These are phyloP conservation scores for Microtus obscurus DNA, from an alignment of 2,797 vertebrate species.

Conservation along the genomic window DNA sequence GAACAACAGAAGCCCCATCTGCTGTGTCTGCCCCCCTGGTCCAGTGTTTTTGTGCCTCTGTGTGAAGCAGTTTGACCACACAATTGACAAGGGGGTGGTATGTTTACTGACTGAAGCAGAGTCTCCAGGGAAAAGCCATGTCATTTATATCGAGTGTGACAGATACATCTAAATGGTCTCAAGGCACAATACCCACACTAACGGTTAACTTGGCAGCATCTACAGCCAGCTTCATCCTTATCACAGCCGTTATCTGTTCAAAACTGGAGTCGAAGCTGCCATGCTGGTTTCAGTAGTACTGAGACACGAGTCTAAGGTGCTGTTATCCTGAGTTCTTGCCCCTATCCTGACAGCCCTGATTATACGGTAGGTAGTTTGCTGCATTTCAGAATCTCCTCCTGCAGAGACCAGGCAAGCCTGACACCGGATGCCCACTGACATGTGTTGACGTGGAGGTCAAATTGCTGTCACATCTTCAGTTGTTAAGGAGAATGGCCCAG, in stretches of 20 bases:
- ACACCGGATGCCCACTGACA: not conserved
- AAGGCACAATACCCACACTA: not conserved
- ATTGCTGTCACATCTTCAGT: not conserved
- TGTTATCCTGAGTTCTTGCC: not conserved
- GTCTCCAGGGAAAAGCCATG: not conserved
- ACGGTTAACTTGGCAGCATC: not conserved
- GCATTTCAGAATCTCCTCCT: not conserved
- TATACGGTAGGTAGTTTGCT: not conserved
- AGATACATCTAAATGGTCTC: slow-evolving; percentile 33
- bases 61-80: not conserved
- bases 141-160: not conserved
- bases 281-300: slow-evolving; percentile 15
- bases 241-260: slow-evolving; percentile 35
- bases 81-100: not conserved
- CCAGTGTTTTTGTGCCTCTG: not conserved
- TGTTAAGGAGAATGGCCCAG: not conserved
- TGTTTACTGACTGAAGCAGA: not conserved
- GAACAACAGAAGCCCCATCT: not conserved
- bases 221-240: not conserved
- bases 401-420: not conserved
- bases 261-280: not conserved
- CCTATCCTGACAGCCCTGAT: not conserved
- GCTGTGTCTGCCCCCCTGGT: not conserved
- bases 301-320: not conserved
- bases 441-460: not conserved